These are phyloP conservation scores for Phalloptychus januarius DNA, from an alignment of 2,797 vertebrate genomes.

Conservation along the genomic window DNA sequence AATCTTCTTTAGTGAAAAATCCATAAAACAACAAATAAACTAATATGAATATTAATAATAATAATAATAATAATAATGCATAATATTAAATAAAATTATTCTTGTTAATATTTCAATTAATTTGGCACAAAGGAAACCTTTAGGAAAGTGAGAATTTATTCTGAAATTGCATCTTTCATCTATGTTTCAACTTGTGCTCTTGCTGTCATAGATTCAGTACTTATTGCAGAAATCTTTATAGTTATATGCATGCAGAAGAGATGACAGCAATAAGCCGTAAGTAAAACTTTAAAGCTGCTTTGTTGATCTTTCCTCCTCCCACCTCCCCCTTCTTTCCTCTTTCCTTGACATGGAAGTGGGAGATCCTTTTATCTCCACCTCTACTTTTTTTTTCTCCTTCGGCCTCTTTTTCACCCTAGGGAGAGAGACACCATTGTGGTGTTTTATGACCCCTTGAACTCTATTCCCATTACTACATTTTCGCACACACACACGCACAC, in stretches of 20 bases:
- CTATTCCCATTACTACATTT: conserved; percentile 42
- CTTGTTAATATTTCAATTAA: neutral
- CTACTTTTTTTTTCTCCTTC: conserved; percentile 28
- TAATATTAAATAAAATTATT: neutral
- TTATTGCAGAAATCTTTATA: neutral
- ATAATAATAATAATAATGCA: neutral
- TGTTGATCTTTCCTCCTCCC: conserved; percentile 54
- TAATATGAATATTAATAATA: neutral
- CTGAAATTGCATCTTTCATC: neutral
- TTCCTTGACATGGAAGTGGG: conserved; percentile 73
- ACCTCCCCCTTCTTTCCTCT: conserved; percentile 44
- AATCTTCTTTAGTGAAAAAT: neutral
- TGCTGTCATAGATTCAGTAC: neutral
- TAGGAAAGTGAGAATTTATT: conserved; percentile 13
- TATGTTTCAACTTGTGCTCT: neutral
- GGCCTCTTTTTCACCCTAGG: conserved; percentile 64
- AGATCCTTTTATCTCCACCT: conserved; percentile 73
- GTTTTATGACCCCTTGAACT: conserved; percentile 73
- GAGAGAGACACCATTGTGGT: conserved; percentile 76
- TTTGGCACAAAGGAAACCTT: neutral
- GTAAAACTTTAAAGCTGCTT: conserved; percentile 44
- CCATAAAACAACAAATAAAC: neutral
- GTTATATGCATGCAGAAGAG: neutral
- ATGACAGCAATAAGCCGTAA: conserved; percentile 32
- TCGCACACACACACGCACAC: conserved; percentile 4